A percentile compares a stretch with the other conserved stretches of the same genome.
Evolutionary conservation across 2,113 vertebrate genomes (phyloP).

Genomic region (Callipepla squamata): DNA sequence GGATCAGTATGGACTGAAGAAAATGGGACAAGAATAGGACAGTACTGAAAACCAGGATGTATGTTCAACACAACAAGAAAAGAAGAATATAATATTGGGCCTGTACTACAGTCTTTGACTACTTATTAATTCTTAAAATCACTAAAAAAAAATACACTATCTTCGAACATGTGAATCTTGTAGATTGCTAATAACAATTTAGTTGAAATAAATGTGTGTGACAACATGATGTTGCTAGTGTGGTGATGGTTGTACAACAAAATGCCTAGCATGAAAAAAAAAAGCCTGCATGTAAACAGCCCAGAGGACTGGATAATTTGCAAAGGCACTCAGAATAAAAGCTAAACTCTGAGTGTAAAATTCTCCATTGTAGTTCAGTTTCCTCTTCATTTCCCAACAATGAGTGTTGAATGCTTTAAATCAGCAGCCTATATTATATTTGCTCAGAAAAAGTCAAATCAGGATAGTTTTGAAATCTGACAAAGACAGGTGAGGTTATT

Average conservation of each 20-base stretch:
- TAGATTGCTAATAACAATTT: rapidly evolving
- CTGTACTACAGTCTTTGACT: neutral
- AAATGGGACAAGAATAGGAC: neutral
- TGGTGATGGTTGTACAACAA: neutral
- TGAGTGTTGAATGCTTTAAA: neutral
- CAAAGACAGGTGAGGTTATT: neutral
- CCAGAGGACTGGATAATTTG: neutral
- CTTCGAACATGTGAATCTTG: neutral
- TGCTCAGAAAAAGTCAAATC: neutral
- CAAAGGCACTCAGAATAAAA: neutral
- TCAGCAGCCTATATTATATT: neutral
- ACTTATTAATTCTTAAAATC: neutral
- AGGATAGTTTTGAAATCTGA: neutral
- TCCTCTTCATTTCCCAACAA: neutral
- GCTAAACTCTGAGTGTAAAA: neutral
- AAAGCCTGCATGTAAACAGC: neutral
- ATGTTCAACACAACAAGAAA: neutral
- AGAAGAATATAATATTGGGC: neutral
- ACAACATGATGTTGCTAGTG: neutral
- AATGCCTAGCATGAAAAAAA: neutral
- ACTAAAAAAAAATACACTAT: neutral
- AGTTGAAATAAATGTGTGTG: neutral
- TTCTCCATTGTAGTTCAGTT: neutral
- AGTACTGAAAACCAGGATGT: neutral
- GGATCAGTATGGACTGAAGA: neutral